phyloP scores from a whole-genome alignment of 1,140 invertebrate species.

The Ladona fulva region DNA sequence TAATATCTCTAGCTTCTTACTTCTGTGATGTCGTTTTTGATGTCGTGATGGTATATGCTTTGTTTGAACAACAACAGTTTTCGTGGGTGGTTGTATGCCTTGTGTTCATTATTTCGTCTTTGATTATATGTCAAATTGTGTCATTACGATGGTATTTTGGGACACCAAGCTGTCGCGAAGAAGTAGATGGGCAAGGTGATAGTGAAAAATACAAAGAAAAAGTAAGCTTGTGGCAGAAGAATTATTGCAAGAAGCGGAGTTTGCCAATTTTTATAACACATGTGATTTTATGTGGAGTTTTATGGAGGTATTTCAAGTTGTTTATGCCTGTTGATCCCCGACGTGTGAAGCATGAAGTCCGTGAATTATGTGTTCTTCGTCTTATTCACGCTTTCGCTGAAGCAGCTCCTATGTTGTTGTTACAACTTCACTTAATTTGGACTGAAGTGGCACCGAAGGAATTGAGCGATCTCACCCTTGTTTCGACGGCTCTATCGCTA shows the following conservation, averaged over 20 bases:
- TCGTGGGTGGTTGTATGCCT: conserved; percentile 53
- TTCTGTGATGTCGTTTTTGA: conserved; percentile 88
- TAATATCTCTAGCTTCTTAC: conserved; percentile 81
- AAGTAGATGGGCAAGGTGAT: conserved; percentile 15
- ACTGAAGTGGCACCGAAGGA: conserved; percentile 39
- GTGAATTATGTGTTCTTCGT: conserved; percentile 66
- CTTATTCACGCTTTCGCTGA: conserved; percentile 80
- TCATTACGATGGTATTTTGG: conserved; percentile 39
- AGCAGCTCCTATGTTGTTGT: conserved; percentile 74
- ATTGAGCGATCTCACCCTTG: conserved; percentile 65
- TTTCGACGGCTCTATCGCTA: conserved; percentile 70
- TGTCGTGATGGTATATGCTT: conserved; percentile 70
- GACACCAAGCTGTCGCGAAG: background rate
- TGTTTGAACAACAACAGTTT: conserved; percentile 53
- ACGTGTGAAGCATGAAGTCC: conserved; percentile 73
- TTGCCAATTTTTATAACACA: conserved; percentile 49
- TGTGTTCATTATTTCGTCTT: conserved; percentile 54
- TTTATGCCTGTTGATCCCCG: conserved; percentile 76
- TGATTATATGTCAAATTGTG: conserved; percentile 61
- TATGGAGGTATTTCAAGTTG: conserved; percentile 82
- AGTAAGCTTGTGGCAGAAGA: conserved; percentile 14
- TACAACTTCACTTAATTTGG: conserved; percentile 65
- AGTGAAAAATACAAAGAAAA: conserved; percentile 20
- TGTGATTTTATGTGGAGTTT: conserved; percentile 66
- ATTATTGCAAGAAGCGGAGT: background rate